phyloP scores from a whole-genome alignment of 2,888 invertebrate species.

The Conops quadrifasciatus region DNA sequence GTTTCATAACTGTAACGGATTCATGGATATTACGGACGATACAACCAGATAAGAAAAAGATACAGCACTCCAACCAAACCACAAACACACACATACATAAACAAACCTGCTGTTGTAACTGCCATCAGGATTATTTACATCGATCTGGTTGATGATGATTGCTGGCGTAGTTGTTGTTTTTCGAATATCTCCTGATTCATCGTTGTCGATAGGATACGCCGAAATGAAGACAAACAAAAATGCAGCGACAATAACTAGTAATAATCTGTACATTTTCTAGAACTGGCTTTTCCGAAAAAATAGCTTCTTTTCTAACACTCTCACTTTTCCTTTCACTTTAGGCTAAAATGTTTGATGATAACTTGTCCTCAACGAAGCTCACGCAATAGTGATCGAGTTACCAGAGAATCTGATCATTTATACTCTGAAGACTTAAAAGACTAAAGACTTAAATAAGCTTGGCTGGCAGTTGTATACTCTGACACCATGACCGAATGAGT shows the following conservation, averaged over 20 bases:
- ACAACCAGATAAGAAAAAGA: not conserved
- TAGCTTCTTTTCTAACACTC: not conserved
- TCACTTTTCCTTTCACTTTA: conserved; percentile 34
- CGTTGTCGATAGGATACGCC: conserved; percentile 55
- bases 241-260: conserved; percentile 50
- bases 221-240: conserved; percentile 52
- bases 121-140: conserved; percentile 65
- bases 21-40: too few relatives aligned
- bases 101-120: conserved; percentile 66
- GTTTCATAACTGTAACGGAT: conserved; percentile 76
- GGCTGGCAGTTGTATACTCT: conserved; percentile 35
- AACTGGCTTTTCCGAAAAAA: not conserved
- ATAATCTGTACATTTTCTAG: conserved; percentile 54
- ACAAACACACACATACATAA: not conserved
- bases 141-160: conserved; percentile 66
- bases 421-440: conserved; percentile 9
- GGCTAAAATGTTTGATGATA: conserved; percentile 33
- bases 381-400: conserved; percentile 21
- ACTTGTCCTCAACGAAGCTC: conserved; percentile 19
- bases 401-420: conserved; percentile 30
- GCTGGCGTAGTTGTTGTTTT: conserved; percentile 62
- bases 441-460: conserved; percentile 14
- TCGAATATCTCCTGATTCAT: conserved; percentile 37
- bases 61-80: not conserved
- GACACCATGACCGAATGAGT: conserved; percentile 20